Evolutionary conservation across 2,797 vertebrate genomes (phyloP).

Genomic region (Craterocephalus amniculus): DNA sequence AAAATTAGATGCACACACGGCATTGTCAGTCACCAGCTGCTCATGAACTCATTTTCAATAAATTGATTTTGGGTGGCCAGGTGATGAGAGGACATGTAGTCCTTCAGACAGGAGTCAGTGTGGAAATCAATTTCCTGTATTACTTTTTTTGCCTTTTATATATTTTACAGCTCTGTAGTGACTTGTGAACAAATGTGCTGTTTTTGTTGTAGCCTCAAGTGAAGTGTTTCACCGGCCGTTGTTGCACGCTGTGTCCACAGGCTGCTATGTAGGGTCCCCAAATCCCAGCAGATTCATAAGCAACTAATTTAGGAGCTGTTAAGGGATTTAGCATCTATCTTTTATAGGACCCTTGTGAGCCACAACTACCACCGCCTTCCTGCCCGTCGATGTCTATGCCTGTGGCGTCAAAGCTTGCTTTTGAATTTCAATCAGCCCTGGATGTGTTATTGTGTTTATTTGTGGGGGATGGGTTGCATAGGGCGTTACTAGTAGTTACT

Average conservation of each 20-base stretch:
- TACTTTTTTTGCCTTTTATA: constrained; percentile 9
- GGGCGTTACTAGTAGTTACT: constrained; percentile 37
- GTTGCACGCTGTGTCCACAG: constrained; percentile 16
- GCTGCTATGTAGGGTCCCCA: constrained; percentile 25
- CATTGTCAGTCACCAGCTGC: constrained; percentile 54
- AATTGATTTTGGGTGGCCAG: constrained; percentile 66
- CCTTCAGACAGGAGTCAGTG: constrained; percentile 37
- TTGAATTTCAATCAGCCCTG: constrained; percentile 84
- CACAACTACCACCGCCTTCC: constrained; percentile 51
- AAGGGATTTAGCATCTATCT: constrained; percentile 82
- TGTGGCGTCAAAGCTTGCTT: constrained; percentile 63
- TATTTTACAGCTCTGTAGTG: constrained; percentile 10
- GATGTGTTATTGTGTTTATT: constrained; percentile 73
- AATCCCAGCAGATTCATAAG: constrained; percentile 63
- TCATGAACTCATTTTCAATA: constrained; percentile 59
- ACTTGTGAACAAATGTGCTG: constrained; percentile 17
- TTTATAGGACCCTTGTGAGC: constrained; percentile 77
- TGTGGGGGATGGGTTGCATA: constrained; percentile 60
- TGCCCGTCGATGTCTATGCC: constrained; percentile 59
- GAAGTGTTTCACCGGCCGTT: constrained; percentile 16
- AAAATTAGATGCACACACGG: constrained; percentile 67
- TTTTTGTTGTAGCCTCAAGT: constrained; percentile 32
- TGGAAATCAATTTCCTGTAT: constrained; percentile 17
- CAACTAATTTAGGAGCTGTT: constrained; percentile 77
- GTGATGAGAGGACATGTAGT: constrained; percentile 33